phyloP scores from a whole-genome alignment of 2,113 vertebrate species.

The Rhea americana region DNA sequence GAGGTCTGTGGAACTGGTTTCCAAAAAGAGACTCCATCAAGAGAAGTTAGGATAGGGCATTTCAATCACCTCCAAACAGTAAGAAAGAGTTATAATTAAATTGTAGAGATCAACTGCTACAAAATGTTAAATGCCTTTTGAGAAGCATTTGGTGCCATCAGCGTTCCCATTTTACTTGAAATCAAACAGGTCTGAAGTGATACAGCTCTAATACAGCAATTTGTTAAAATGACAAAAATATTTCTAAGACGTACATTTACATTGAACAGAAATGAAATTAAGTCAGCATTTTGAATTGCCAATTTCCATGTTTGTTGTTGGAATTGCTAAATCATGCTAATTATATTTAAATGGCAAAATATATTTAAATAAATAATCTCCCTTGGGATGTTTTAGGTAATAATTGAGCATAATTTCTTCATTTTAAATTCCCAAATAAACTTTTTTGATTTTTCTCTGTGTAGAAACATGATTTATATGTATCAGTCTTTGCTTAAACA shows the following conservation, averaged over 20 bases:
- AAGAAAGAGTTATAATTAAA: background rate
- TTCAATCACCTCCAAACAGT: background rate
- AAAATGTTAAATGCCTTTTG: background rate
- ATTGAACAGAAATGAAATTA: slow-evolving; percentile 25
- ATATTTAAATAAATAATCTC: slow-evolving; percentile 28
- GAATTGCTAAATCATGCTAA: slow-evolving; percentile 49
- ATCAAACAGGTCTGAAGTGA: background rate
- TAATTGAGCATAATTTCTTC: slow-evolving; percentile 48
- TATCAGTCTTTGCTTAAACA: slow-evolving; percentile 7
- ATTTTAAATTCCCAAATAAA: slow-evolving; percentile 29
- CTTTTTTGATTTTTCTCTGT: background rate
- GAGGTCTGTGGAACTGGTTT: fast-evolving
- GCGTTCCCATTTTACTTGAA: background rate
- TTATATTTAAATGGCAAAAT: slow-evolving; percentile 67
- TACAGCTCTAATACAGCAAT: background rate
- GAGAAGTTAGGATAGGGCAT: background rate
- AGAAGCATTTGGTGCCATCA: background rate
- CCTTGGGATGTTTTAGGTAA: slow-evolving; percentile 43
- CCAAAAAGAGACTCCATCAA: fast-evolving
- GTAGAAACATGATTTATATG: background rate
- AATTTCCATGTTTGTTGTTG: slow-evolving; percentile 34
- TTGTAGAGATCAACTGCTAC: background rate
- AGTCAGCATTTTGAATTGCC: slow-evolving; percentile 32
- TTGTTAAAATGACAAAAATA: background rate
- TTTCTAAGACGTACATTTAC: background rate